Evolutionary conservation across 1,140 invertebrate species (phyloP).

Genomic region (Platyura marginata): DNA sequence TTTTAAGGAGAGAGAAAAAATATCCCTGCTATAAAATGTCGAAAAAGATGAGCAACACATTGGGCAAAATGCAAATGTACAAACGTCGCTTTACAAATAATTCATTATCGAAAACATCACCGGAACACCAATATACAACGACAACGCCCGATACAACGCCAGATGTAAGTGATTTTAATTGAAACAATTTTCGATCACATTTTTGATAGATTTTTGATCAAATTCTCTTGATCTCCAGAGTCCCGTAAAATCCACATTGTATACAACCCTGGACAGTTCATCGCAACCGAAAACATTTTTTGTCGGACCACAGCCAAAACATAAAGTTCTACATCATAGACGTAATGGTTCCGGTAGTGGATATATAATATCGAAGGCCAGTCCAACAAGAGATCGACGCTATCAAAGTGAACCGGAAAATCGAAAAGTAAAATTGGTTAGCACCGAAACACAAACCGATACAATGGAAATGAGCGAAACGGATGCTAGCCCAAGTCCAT

Average conservation of each 20-base stretch:
- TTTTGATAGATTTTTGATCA: no score
- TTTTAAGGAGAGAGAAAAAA: slow-evolving; percentile 20
- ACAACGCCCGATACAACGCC: neutral
- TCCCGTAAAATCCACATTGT: slow-evolving; percentile 35
- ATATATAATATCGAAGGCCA: slow-evolving; percentile 29
- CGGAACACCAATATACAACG: neutral
- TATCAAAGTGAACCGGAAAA: slow-evolving; percentile 26
- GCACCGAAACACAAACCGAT: slow-evolving; percentile 50
- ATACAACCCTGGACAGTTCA: slow-evolving; percentile 35
- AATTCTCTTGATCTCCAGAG: slow-evolving; percentile 24
- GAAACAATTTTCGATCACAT: no score
- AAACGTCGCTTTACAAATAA: neutral
- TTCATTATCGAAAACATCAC: neutral
- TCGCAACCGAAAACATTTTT: slow-evolving; percentile 35
- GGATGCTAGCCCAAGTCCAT: slow-evolving; percentile 26
- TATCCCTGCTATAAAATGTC: slow-evolving; percentile 8
- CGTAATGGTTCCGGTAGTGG: slow-evolving; percentile 33
- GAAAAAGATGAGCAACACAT: slow-evolving; percentile 11
- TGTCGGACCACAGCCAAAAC: slow-evolving; percentile 23
- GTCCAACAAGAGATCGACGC: slow-evolving; percentile 32
- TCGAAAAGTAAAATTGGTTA: slow-evolving; percentile 28
- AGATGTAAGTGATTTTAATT: neutral
- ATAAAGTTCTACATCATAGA: slow-evolving; percentile 31
- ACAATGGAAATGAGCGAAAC: slow-evolving; percentile 33
- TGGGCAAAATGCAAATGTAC: slow-evolving; percentile 22